Evolutionary conservation across 2,797 vertebrate genomes (phyloP).

Genomic region (Scyliorhinus canicula): DNA sequence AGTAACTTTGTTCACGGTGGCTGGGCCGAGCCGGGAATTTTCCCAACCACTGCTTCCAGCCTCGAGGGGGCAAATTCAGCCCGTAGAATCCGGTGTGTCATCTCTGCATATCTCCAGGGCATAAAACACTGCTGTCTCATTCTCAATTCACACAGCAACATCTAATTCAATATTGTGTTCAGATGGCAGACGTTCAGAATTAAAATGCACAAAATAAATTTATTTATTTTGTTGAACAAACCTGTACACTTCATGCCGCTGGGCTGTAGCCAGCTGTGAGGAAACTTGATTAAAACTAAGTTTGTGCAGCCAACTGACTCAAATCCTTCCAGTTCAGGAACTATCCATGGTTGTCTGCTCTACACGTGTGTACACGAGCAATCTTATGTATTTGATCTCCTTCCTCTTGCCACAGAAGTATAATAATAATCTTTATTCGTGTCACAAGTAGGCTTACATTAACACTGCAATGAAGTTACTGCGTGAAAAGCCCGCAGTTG

Average conservation of each 20-base stretch:
- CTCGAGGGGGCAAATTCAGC: no score
- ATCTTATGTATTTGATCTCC: neutral
- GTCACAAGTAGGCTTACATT: no score
- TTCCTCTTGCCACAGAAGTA: neutral
- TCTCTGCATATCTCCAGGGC: no score
- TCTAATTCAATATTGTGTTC: neutral
- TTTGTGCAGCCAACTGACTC: neutral
- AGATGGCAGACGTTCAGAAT: neutral
- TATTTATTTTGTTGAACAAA: neutral
- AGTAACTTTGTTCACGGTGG: no score
- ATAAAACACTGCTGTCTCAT: neutral
- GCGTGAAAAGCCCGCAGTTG: no score
- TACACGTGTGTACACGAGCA: neutral
- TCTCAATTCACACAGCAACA: neutral
- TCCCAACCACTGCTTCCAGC: no score
- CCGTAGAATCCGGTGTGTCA: no score
- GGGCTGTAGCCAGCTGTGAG: neutral
- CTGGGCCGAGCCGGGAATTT: no score
- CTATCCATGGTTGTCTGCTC: neutral
- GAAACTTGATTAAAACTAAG: conserved; percentile 5
- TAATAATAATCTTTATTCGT: no score
- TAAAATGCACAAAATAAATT: neutral
- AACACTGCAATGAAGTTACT: no score
- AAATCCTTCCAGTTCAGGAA: neutral
- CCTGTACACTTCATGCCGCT: neutral